A percentile compares a stretch with the other conserved stretches of the same genome.
These are phyloP conservation scores for Panagrolaimus sp. DNA, from an alignment of 1,140 invertebrate species.

Conservation along the genomic window DNA sequence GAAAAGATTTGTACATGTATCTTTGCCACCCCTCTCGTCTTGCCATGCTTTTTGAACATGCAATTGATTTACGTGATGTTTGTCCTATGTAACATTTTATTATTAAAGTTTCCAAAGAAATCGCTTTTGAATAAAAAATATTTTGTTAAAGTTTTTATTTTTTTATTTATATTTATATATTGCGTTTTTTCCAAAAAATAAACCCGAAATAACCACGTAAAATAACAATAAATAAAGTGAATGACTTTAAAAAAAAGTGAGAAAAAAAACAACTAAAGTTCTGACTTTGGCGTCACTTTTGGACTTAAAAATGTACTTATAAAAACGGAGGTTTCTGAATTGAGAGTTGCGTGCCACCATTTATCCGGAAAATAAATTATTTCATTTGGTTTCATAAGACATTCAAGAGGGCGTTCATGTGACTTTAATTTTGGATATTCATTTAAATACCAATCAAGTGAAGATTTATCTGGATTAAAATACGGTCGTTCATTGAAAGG, in stretches of 20 bases:
- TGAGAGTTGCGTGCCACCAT: conserved; percentile 63
- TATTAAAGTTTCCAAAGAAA: too few species aligned
- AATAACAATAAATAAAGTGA: neutral
- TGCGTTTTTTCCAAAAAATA: neutral
- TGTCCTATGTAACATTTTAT: too few species aligned
- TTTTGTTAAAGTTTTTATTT: neutral
- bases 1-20: neutral
- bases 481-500: conserved; percentile 59
- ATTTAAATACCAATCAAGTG: conserved; percentile 61
- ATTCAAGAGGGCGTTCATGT: conserved; percentile 59
- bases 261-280: neutral
- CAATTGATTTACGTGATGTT: too few species aligned
- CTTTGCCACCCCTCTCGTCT: too few species aligned
- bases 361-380: conserved; percentile 62
- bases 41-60: too few species aligned
- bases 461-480: conserved; percentile 62
- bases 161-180: neutral
- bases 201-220: neutral
- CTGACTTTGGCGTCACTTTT: conserved; percentile 2
- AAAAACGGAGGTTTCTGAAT: conserved; percentile 61
- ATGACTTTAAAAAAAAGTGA: neutral
- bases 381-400: conserved; percentile 61
- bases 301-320: conserved; percentile 61
- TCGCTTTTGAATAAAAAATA: too few species aligned
- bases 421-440: conserved; percentile 59